Percentiles rank a stretch among this genome's conserved stretches.
Conservation (phyloP, 2,888 invertebrate genomes). For the Caenorhabditis virilis region DNA sequence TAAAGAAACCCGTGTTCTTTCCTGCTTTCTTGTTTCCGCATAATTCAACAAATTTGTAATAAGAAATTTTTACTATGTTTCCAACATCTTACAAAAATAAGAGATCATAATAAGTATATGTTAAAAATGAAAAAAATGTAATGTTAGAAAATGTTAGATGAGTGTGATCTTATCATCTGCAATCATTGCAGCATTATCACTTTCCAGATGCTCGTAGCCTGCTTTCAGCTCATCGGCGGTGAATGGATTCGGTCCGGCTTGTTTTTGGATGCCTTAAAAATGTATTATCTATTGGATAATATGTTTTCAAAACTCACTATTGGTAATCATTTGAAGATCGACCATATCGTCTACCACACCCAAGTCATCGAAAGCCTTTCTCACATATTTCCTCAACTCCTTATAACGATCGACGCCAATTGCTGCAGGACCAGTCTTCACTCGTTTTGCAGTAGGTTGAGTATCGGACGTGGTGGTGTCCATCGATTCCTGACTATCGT, state of each 20-base stretch:
- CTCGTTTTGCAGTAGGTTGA: slow-evolving; percentile 43
- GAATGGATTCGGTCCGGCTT: slow-evolving; percentile 52
- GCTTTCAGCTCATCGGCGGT: slow-evolving; percentile 58
- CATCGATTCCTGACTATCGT: slow-evolving; percentile 11
- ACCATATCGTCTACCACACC: slow-evolving; percentile 51
- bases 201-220: slow-evolving; percentile 58
- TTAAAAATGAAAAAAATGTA: neutral
- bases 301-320: slow-evolving; percentile 20
- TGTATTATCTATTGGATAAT: neutral
- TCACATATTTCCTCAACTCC: slow-evolving; percentile 55
- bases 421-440: slow-evolving; percentile 42
- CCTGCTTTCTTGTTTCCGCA: no score
- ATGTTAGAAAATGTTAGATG: slow-evolving; percentile 34
- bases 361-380: slow-evolving; percentile 59
- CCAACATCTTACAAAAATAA: neutral
- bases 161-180: slow-evolving; percentile 57
- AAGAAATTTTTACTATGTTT: slow-evolving; percentile 1
- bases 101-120: slow-evolving; percentile 19
- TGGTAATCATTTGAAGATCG: slow-evolving; percentile 43
- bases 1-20: no score
- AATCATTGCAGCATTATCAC: slow-evolving; percentile 62
- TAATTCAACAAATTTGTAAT: no score
- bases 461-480: slow-evolving; percentile 12
- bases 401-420: slow-evolving; percentile 62
- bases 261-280: slow-evolving; percentile 44